Evolutionary conservation across 1,140 invertebrate genomes (phyloP).

Genomic region (Eriocheir sinensis): DNA sequence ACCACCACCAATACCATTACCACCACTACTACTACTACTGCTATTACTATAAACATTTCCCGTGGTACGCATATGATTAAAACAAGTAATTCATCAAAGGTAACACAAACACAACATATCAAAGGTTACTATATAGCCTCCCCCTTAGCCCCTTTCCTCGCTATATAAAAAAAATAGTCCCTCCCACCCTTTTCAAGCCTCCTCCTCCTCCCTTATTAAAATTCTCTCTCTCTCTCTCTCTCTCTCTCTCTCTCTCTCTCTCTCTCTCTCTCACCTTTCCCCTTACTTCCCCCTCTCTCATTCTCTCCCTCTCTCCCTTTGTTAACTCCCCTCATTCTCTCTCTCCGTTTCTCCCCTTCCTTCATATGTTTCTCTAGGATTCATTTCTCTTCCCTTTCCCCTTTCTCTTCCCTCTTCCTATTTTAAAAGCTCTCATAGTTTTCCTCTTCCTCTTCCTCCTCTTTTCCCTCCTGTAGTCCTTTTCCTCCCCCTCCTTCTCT

Average conservation of each 20-base stretch:
- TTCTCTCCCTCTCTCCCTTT: no score
- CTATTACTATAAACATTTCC: neutral
- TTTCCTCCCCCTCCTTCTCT: neutral
- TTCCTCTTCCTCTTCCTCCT: neutral
- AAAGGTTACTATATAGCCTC: no score
- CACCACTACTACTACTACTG: slow-evolving; percentile 9
- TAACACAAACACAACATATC: neutral
- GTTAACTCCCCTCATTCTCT: no score
- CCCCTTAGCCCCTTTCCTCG: no score
- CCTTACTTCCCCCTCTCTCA: neutral
- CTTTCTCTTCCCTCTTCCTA: neutral
- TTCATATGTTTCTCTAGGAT: neutral
- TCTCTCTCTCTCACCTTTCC: neutral
- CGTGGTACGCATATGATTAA: neutral
- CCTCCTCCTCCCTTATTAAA: neutral
- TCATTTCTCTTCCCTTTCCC: neutral
- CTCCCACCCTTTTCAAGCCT: no score
- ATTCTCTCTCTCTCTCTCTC: no score
- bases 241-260: neutral
- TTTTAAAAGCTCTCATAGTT: no score
- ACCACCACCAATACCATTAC: neutral
- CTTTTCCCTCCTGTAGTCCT: neutral
- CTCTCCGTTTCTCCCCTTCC: neutral
- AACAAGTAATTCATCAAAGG: neutral
- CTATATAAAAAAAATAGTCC: no score